Evolutionary conservation across 92 coral and sea anemone species (phyloP).

Genomic region (Epizoanthus rinbou): DNA sequence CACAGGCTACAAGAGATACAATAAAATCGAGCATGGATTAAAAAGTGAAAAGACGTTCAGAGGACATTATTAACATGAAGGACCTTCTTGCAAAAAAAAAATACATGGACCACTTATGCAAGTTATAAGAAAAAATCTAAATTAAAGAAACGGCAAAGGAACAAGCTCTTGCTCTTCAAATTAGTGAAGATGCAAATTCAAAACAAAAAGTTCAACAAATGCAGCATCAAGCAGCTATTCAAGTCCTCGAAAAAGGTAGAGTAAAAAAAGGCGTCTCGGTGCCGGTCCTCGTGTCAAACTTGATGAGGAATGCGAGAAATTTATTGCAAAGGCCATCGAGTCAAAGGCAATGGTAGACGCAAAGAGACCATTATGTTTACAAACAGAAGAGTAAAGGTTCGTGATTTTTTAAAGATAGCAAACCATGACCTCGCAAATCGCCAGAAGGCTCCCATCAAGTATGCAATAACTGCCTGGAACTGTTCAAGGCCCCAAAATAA

Average conservation of each 20-base stretch:
- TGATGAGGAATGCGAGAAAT: too few relatives aligned
- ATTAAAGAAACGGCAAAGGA: constrained; percentile 49
- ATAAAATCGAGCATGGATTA: constrained; percentile 31
- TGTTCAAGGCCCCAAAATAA: constrained; percentile 34
- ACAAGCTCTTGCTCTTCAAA: constrained; percentile 17
- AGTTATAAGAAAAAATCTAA: constrained; percentile 30
- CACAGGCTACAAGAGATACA: constrained; percentile 26
- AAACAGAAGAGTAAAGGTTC: constrained; percentile 52
- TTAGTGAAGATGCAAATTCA: neutral
- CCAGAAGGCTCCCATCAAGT: constrained; percentile 32
- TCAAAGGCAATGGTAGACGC: constrained; percentile 59
- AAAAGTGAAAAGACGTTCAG: constrained; percentile 28
- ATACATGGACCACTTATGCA: constrained; percentile 27
- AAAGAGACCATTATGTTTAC: constrained; percentile 60
- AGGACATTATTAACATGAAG: constrained; percentile 29
- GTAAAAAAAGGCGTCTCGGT: too few relatives aligned
- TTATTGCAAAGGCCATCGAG: constrained; percentile 62
- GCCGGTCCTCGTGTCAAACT: too few relatives aligned
- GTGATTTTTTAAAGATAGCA: constrained; percentile 45
- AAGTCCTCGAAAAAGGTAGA: too few relatives aligned
- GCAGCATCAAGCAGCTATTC: too few relatives aligned
- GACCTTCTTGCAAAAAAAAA: constrained; percentile 31
- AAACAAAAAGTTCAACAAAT: too few relatives aligned
- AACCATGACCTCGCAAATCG: constrained; percentile 30
- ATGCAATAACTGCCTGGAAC: constrained; percentile 36